Evolutionary conservation across 2,888 invertebrate genomes (phyloP).

Genomic region (Nomada fabriciana): DNA sequence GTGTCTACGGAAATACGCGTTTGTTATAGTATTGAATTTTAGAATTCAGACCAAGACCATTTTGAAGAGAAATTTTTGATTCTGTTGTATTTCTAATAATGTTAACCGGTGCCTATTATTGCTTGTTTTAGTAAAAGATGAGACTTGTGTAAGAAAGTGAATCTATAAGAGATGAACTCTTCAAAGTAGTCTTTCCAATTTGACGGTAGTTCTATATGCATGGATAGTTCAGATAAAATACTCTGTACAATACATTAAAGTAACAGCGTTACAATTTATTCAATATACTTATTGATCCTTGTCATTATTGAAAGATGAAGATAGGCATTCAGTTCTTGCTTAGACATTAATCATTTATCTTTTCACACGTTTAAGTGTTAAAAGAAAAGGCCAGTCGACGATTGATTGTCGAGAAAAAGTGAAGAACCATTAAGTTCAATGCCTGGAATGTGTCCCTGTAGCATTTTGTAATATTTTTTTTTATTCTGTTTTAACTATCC

Average conservation of each 20-base stretch:
- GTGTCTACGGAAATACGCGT: constrained; percentile 1
- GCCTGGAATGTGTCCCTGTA: constrained; percentile 77
- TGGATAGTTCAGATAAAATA: constrained; percentile 6
- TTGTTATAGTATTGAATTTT: constrained; percentile 1
- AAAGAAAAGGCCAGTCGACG: neutral
- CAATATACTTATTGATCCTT: neutral
- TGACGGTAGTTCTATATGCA: constrained; percentile 6
- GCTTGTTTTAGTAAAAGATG: no score
- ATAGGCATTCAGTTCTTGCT: neutral
- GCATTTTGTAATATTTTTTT: constrained; percentile 70
- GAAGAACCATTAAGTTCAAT: constrained; percentile 64
- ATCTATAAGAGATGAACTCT: constrained; percentile 11
- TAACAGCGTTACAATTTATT: neutral
- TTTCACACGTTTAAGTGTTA: neutral
- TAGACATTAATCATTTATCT: constrained; percentile 1
- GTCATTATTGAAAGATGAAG: neutral
- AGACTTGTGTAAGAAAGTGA: no score
- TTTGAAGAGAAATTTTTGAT: constrained; percentile 24
- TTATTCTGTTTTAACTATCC: constrained; percentile 57
- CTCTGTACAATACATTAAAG: neutral
- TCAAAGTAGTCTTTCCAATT: constrained; percentile 33
- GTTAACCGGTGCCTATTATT: no score
- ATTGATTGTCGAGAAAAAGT: neutral
- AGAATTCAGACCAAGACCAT: constrained; percentile 15
- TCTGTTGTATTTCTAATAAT: no score